phyloP scores from a whole-genome alignment of 2,113 vertebrate genomes.

The Catagonus wagneri region DNA sequence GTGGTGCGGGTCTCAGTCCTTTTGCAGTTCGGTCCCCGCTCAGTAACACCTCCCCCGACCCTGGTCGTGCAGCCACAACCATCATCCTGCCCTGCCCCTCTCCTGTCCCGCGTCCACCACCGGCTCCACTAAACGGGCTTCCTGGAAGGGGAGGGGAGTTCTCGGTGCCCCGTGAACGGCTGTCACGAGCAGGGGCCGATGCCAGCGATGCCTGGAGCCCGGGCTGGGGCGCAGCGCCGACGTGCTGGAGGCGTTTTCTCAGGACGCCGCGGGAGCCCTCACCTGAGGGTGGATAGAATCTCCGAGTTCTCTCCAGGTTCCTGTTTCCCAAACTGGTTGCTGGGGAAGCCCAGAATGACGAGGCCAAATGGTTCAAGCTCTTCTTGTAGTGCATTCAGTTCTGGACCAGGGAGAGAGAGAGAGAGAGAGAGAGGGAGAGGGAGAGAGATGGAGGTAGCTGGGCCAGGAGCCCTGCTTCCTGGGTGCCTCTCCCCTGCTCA shows the following conservation, averaged over 20 bases:
- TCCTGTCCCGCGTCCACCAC: no score
- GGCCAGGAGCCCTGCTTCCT: neutral
- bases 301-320: slow-evolving; percentile 93
- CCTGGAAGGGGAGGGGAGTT: neutral
- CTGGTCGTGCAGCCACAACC: rapidly evolving
- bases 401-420: slow-evolving; percentile 81
- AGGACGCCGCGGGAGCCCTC: slow-evolving; percentile 80
- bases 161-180: neutral
- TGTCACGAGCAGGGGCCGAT: neutral
- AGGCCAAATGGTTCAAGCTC: slow-evolving; percentile 88
- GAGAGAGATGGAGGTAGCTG: neutral
- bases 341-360: slow-evolving; percentile 94
- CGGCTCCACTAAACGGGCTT: neutral
- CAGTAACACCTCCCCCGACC: no score
- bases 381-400: slow-evolving; percentile 99
- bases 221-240: neutral
- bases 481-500: rapidly evolving
- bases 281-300: slow-evolving; percentile 93
- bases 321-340: slow-evolving; percentile 97
- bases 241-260: neutral
- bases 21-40: neutral
- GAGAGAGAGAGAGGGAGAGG: no score
- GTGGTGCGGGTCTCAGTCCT: neutral
- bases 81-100: neutral
- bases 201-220: neutral